Conservation (phyloP, 2,797 vertebrate genomes). For the Platyrinchus mystaceus region DNA sequence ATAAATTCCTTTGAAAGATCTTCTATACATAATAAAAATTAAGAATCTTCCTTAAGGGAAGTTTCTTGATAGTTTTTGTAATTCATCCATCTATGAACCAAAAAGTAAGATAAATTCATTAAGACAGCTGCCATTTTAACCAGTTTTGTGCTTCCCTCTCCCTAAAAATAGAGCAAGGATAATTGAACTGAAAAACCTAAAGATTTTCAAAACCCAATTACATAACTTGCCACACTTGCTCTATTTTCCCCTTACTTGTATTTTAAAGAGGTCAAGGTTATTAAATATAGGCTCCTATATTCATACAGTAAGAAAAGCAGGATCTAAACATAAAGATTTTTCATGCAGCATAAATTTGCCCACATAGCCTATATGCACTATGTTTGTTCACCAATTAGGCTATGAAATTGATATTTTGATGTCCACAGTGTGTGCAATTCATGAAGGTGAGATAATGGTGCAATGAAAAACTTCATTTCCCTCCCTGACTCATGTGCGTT, state of each 20-base stretch:
- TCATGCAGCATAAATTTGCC: not conserved
- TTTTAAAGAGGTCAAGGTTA: constrained; percentile 54
- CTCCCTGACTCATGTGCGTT: not conserved
- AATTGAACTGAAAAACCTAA: constrained; percentile 27
- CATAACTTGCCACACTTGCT: constrained; percentile 7
- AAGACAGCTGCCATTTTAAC: not conserved
- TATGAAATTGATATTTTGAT: not conserved
- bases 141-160: not conserved
- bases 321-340: not conserved
- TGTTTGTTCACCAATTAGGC: not conserved
- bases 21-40: not conserved
- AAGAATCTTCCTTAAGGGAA: not conserved
- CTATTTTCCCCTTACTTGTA: not conserved
- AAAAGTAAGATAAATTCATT: not conserved
- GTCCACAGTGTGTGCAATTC: not conserved
- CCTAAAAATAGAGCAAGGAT: not conserved
- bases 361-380: not conserved
- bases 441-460: not conserved
- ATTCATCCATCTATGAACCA: not conserved
- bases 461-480: not conserved
- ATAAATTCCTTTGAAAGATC: not conserved
- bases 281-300: not conserved
- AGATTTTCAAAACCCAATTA: constrained; percentile 18
- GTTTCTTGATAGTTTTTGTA: not conserved
- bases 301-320: not conserved